A percentile compares a stretch with the other conserved stretches of the same genome.
Evolutionary conservation across 2,888 invertebrate species (phyloP).

Genomic region (Rhagium mordax): DNA sequence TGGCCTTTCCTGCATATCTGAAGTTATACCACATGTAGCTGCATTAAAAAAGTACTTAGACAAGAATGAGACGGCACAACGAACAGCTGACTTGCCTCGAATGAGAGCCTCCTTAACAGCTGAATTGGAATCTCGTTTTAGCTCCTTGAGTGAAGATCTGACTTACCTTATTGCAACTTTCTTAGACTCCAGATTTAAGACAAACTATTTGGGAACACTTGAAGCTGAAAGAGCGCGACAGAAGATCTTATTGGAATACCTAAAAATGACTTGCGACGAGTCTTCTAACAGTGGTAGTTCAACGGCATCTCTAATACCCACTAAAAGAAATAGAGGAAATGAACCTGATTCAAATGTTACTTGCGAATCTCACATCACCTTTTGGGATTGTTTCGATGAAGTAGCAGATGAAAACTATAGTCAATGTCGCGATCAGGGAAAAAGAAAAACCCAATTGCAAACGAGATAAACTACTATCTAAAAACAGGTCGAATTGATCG

Average conservation of each 20-base stretch:
- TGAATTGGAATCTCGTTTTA: conserved; percentile 52
- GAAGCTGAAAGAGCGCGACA: conserved; percentile 57
- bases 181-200: conserved; percentile 53
- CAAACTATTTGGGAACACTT: conserved; percentile 48
- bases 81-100: conserved; percentile 31
- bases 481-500: conserved; percentile 54
- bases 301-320: conserved; percentile 25
- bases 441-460: conserved; percentile 55
- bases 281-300: conserved; percentile 36
- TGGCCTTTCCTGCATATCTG: conserved; percentile 47
- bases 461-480: conserved; percentile 55
- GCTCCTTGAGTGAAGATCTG: conserved; percentile 4
- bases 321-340: conserved; percentile 37
- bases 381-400: conserved; percentile 51
- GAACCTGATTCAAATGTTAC: conserved; percentile 34
- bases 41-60: conserved; percentile 43
- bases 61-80: conserved; percentile 36
- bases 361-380: conserved; percentile 46
- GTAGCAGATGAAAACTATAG: conserved; percentile 44
- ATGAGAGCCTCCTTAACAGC: conserved; percentile 49
- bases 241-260: conserved; percentile 53
- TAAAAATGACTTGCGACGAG: conserved; percentile 57
- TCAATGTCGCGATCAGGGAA: conserved; percentile 42
- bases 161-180: too few relatives aligned
- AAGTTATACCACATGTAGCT: conserved; percentile 52